These are phyloP conservation scores for Coreoperca whiteheadi DNA, from an alignment of 2,113 vertebrate genomes.

Conservation along the genomic window DNA sequence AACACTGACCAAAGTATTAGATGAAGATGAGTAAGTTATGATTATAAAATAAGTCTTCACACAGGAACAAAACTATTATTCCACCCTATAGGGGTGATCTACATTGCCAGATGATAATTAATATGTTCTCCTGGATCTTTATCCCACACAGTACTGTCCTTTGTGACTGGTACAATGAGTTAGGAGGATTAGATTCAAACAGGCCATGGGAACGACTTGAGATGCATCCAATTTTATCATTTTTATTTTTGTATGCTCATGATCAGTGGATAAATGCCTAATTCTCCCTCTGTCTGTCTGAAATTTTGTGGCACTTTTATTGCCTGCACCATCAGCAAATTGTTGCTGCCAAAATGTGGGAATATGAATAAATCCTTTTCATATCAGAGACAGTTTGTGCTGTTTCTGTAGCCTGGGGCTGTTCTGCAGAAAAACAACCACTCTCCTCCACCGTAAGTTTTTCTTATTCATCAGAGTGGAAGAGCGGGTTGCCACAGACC, in stretches of 20 bases:
- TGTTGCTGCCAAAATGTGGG: slow-evolving; percentile 26
- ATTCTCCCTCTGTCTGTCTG: neutral
- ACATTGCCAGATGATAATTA: neutral
- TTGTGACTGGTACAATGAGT: neutral
- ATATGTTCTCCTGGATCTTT: neutral
- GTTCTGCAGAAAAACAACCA: slow-evolving; percentile 18
- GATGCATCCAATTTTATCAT: neutral
- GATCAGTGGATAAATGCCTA: slow-evolving; percentile 5
- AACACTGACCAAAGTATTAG: neutral
- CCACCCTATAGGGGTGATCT: neutral
- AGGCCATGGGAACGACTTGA: neutral
- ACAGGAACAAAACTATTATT: neutral
- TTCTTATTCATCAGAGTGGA: slow-evolving; percentile 32
- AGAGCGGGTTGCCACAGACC: slow-evolving; percentile 9
- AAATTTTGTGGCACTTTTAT: neutral
- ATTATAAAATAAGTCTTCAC: neutral
- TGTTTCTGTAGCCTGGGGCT: slow-evolving; percentile 28
- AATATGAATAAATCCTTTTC: slow-evolving; percentile 48
- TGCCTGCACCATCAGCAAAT: slow-evolving; percentile 7
- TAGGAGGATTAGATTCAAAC: slow-evolving; percentile 1
- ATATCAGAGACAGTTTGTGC: slow-evolving; percentile 14
- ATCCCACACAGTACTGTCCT: neutral
- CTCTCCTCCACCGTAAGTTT: neutral
- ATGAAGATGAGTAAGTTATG: neutral
- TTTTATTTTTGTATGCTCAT: neutral